Conservation (phyloP, 2,888 invertebrate genomes). For the Diarsia dahlii region DNA sequence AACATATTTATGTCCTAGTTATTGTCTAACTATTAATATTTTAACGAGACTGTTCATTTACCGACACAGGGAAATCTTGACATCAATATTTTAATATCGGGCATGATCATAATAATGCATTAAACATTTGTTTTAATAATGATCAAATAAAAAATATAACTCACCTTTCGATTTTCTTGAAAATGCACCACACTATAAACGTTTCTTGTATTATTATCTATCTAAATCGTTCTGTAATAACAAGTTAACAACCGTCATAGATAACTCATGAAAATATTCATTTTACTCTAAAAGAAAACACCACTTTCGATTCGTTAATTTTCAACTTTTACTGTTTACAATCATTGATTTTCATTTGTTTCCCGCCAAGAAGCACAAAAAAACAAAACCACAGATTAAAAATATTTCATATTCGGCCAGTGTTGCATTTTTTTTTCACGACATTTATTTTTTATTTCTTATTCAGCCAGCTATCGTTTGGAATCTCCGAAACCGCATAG, state of each 20-base stretch:
- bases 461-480: conserved; percentile 22
- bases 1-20: conserved; percentile 1
- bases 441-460: conserved; percentile 2
- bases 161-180: conserved; percentile 28
- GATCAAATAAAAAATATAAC: background rate
- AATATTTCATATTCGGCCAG: conserved; percentile 21
- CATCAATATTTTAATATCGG: background rate
- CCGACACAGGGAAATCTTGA: background rate
- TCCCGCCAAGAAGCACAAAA: conserved; percentile 25
- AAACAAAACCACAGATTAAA: conserved; percentile 14
- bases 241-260: background rate
- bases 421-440: background rate
- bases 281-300: background rate
- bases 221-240: background rate
- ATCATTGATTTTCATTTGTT: background rate
- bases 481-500: conserved; percentile 18
- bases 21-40: background rate
- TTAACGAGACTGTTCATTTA: background rate
- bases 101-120: background rate
- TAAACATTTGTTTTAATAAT: too few relatives aligned
- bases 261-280: background rate
- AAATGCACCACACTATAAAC: background rate
- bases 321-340: background rate
- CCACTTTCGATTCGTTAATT: background rate
- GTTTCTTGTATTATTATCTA: background rate